Base-by-base conservation (phyloP, 2,888 invertebrate genomes). In the Leptopterna dolabrata region DNA sequence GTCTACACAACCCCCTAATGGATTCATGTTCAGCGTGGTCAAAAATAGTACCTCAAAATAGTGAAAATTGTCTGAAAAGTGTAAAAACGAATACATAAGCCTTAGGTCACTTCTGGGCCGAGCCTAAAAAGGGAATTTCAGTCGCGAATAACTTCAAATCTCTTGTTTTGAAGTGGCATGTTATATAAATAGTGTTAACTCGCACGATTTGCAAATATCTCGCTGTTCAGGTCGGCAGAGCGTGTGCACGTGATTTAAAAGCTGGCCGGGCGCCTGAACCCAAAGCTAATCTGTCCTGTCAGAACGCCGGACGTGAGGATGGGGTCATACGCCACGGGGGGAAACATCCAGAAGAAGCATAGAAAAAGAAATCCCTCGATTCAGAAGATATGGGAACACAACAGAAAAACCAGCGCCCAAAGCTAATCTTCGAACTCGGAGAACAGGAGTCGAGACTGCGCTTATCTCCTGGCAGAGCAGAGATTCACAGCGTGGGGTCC, bases 401-500 rank as follows among this genome's bases (percentile, higher is more conserved):
- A 63, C 24, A 63, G 63, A 63, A 63, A 63, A 63, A 63, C 36
- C 19, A 13, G 73, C 36, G 41, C 19, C 73, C 78, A 78, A 24
- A 78, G 78, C 78, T 78, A 78, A 78, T 78, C 78, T 78, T 43
- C 45, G 16, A 78, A 76, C 76, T n/a, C 36, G 24, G 13, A 78
- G 73, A 73, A 73, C 30, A 73, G 73, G 16, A 71, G 71, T 27
- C 13, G 27, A 36, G 73, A 29, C 41, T 2, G 73, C 36, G 30
- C 73, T 30, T 30, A 41, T 73, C 73, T 30, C 29, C 16, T 55
- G 47, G 81, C 9, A 13, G 81, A 51, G 51, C 81, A 47, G 81
- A 29, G 51, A 81, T 81, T 41, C 81, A 36, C 83, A 83, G 83
- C 83, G 36, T 63, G 83, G 41, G 83, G 83, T 70, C 83, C 81